A percentile compares a stretch with the other conserved stretches of the same genome.
Evolutionary conservation across 1,140 invertebrate species (phyloP).

Genomic region (Brachionus asplanchnoidis): DNA sequence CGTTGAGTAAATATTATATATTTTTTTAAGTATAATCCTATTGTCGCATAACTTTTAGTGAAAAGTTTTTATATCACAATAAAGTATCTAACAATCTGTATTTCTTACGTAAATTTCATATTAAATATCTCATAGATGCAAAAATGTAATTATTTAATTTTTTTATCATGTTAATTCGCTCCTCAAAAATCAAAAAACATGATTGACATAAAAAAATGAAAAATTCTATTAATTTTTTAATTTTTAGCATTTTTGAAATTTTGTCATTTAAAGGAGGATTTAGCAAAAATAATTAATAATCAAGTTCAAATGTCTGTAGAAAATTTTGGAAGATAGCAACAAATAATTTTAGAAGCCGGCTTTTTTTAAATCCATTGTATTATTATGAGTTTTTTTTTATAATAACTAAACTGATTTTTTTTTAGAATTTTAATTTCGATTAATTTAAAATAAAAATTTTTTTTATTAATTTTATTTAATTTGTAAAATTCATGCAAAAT

Average conservation of each 20-base stretch:
- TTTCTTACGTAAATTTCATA: neutral
- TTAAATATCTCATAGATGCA: neutral
- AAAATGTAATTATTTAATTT: neutral
- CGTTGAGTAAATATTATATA: neutral
- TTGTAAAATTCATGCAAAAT: neutral
- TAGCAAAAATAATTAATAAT: neutral
- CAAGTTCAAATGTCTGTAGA: too few species aligned
- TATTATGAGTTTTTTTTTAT: too few species aligned
- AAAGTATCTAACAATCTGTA: neutral
- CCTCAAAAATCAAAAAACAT: neutral
- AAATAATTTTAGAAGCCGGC: too few species aligned
- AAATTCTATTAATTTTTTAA: neutral
- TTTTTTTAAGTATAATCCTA: neutral
- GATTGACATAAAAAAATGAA: neutral
- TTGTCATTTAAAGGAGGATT: neutral
- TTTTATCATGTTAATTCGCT: neutral
- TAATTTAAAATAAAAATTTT: neutral
- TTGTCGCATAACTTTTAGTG: neutral
- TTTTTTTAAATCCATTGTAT: too few species aligned
- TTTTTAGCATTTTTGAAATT: neutral
- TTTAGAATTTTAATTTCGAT: too few species aligned
- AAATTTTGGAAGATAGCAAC: too few species aligned
- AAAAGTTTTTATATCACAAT: neutral
- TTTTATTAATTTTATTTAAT: neutral
- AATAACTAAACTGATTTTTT: too few species aligned